Percentiles rank a stretch among this genome's conserved stretches.
Evolutionary conservation across 1,140 invertebrate genomes (phyloP).

Genomic region (Zaprionus inermis): DNA sequence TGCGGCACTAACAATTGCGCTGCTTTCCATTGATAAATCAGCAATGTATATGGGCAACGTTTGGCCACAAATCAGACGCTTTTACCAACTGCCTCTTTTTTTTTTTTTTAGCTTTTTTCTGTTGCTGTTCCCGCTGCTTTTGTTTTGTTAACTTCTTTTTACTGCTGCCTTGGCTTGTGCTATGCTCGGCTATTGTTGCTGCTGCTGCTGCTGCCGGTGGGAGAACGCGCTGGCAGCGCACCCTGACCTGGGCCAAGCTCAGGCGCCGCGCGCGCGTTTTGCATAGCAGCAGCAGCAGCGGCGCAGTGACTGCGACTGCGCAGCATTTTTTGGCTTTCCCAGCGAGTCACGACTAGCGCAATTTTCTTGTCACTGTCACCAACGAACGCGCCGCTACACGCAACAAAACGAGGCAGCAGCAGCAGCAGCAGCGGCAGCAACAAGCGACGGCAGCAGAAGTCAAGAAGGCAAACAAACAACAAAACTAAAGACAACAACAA

Average conservation of each 20-base stretch:
- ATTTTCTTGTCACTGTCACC: slow-evolving; percentile 78
- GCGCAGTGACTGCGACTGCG: slow-evolving; percentile 17
- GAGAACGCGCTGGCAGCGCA: slow-evolving; percentile 20
- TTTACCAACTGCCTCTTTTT: slow-evolving; percentile 35
- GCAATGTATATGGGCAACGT: slow-evolving; percentile 34
- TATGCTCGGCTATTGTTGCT: not conserved
- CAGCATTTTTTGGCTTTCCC: slow-evolving; percentile 67
- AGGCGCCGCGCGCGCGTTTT: no score
- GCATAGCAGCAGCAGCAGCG: slow-evolving; percentile 54
- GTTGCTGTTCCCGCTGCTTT: not conserved
- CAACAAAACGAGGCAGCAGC: slow-evolving; percentile 52
- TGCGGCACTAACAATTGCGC: slow-evolving; percentile 35
- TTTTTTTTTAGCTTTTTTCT: not conserved
- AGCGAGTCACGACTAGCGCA: slow-evolving; percentile 76
- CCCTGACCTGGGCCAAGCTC: slow-evolving; percentile 67
- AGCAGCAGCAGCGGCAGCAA: slow-evolving; percentile 21
- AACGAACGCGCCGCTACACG: slow-evolving; percentile 53
- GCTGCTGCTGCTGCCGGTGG: not conserved
- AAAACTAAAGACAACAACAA: slow-evolving; percentile 23
- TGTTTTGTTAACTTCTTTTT: not conserved
- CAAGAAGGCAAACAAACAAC: slow-evolving; percentile 65
- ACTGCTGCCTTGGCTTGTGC: not conserved
- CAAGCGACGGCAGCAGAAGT: slow-evolving; percentile 38
- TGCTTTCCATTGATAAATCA: slow-evolving; percentile 54
- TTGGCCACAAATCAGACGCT: slow-evolving; percentile 46